phyloP scores from a whole-genome alignment of 2,113 vertebrate genomes.

The Monarcha castaneiventris region DNA sequence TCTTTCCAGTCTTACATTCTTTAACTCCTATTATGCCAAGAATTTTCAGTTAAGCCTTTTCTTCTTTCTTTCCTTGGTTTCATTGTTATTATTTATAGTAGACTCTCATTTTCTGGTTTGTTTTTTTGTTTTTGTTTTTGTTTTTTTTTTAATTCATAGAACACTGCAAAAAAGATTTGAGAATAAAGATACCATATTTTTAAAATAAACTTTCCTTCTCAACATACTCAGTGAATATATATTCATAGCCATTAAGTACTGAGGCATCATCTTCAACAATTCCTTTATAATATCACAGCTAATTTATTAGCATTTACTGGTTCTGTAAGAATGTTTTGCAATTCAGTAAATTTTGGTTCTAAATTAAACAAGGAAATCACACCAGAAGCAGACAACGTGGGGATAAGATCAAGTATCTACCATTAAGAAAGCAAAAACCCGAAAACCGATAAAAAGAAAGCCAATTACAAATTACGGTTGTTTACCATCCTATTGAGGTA shows the following conservation, averaged over 20 bases:
- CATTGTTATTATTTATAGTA: neutral
- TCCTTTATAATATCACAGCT: neutral
- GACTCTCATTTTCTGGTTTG: neutral
- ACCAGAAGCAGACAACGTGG: neutral
- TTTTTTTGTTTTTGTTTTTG: too few relatives aligned
- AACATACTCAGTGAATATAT: neutral
- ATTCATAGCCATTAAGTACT: neutral
- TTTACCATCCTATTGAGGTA: neutral
- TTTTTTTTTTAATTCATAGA: neutral
- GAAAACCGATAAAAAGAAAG: neutral
- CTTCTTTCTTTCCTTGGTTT: neutral
- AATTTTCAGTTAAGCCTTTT: neutral
- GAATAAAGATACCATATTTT: neutral
- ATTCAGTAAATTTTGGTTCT: neutral
- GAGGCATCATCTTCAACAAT: neutral
- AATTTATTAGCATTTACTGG: neutral
- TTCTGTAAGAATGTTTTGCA: neutral
- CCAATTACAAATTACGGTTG: neutral
- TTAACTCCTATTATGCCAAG: conserved; percentile 6
- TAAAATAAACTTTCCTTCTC: neutral
- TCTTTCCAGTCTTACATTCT: conserved; percentile 11
- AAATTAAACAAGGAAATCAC: neutral
- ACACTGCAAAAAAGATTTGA: neutral
- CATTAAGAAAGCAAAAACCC: neutral
- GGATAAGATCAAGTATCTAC: neutral